Conservation (phyloP, 2,113 vertebrate genomes). For the Cyprinodon brontotheroides region DNA sequence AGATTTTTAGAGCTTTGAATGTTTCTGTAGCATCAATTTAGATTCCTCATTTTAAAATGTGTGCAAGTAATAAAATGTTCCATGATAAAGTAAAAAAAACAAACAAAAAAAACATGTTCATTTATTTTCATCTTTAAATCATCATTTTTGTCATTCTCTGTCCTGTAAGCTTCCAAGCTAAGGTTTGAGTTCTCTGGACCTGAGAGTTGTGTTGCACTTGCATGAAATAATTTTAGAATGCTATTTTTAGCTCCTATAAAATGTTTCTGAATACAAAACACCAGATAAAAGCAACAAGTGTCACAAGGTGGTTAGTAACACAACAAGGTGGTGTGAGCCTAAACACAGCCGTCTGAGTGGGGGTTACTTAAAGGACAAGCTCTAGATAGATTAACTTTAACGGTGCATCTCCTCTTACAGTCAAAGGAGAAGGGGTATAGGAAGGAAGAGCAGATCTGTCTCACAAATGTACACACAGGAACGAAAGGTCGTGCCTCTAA, state of each 20-base stretch:
- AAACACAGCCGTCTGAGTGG: background rate
- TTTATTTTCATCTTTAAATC: background rate
- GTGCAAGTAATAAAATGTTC: too few species aligned
- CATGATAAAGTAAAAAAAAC: too few species aligned
- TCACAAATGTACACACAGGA: constrained; percentile 55
- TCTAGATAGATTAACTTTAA: constrained; percentile 48
- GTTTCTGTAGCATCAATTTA: background rate
- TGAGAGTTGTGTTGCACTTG: background rate
- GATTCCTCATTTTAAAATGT: background rate
- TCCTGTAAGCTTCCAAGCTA: background rate
- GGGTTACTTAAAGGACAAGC: constrained; percentile 63
- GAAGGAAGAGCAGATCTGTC: constrained; percentile 19
- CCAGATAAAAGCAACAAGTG: background rate
- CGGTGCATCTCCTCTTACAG: constrained; percentile 63
- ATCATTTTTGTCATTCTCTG: background rate
- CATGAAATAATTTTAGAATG: constrained; percentile 1
- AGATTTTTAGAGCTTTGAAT: background rate
- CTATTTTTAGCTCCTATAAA: constrained; percentile 10
- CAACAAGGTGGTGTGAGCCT: background rate
- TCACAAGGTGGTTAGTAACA: background rate
- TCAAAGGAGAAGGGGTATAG: constrained; percentile 22
- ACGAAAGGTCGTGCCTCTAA: constrained; percentile 73
- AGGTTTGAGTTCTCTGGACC: background rate
- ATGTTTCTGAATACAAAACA: background rate
- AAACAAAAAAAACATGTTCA: background rate